phyloP scores from a whole-genome alignment of 2,797 vertebrate species.

The Cryptoprocta ferox region DNA sequence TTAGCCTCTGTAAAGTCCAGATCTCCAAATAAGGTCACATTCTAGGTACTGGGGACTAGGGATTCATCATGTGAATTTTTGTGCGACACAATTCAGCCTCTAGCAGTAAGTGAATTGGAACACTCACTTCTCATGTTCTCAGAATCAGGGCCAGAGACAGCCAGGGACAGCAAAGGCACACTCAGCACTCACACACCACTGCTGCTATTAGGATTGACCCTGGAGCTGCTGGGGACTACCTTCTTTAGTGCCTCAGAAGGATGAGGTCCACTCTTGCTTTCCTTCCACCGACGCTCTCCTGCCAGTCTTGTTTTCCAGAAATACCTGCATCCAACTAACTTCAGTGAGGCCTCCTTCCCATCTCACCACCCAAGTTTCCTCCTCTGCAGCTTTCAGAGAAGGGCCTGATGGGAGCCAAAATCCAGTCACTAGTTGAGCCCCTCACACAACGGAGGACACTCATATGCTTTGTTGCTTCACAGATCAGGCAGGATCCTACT shows the following conservation, averaged over 20 bases:
- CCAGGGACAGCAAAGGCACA: neutral
- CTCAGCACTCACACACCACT: rapidly evolving
- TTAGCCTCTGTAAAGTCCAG: neutral
- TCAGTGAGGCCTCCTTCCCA: neutral
- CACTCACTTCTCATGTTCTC: neutral
- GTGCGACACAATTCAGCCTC: neutral
- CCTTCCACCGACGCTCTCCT: neutral
- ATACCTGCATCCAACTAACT: neutral
- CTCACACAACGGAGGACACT: rapidly evolving
- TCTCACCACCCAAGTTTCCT: neutral
- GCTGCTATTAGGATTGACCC: neutral
- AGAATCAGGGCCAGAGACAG: neutral
- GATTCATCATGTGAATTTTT: neutral
- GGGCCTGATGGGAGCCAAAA: rapidly evolving
- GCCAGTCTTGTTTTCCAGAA: neutral
- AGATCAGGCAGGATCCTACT: neutral
- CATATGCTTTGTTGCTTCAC: rapidly evolving
- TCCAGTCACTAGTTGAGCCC: neutral
- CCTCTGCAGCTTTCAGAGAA: neutral
- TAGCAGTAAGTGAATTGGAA: neutral
- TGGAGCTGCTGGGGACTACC: too few relatives aligned
- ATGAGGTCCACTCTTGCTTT: neutral
- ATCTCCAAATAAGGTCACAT: neutral
- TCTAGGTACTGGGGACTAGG: neutral
- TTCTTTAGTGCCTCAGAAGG: rapidly evolving